Evolutionary conservation across 2,113 vertebrate genomes (phyloP), one percentile per base, ranked within the genome.

Genomic region (Oenanthe oenanthe): DNA sequence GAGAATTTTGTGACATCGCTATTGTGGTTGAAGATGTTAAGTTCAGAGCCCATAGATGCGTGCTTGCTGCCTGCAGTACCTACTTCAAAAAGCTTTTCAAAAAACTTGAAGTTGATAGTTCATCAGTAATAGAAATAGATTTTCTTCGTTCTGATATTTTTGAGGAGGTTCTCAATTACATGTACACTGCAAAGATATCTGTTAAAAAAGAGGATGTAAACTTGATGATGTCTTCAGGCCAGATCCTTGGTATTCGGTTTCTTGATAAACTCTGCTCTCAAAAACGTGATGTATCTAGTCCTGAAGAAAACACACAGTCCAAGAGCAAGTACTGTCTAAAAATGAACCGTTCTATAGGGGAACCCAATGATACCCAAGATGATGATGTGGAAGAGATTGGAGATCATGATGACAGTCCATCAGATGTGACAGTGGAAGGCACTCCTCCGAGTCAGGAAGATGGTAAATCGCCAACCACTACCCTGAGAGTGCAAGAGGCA

Each of bases 81-180:
- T 99, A 99, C 97, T 99, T 99, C 96, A 99, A 99, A 84, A 99
- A 99, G 97, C 99, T 99, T 82, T 99, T 99, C 87, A 99, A 99
- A 97, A 99, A 99, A 86, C 98, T 99, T 62, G 99, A 98, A 88
- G 99, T 99, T 4, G 99, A 99, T 93, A 99, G 99, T 88, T 99
- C 99, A 74, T 99, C 99, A 45, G 99, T 99, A 43, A 99, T 99
- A 92, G 99, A 99, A 98, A 97, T 99, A 93, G 99, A 99, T 98
- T 99, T 99, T 95, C 98, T 99, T 91, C 99, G 99, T 84, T 99
- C 99, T 2, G 99, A 99, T 67, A 99, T 99, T 96, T 99, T 99
- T 54, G 99, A 99, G 93, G 99, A 99, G 93, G 99, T 99, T 79
- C 96, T 99, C 73, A 99, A 99, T 97, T 99, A 99, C 97, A 99